phyloP scores from a whole-genome alignment of 2,797 vertebrate genomes.

The Lacerta agilis region DNA sequence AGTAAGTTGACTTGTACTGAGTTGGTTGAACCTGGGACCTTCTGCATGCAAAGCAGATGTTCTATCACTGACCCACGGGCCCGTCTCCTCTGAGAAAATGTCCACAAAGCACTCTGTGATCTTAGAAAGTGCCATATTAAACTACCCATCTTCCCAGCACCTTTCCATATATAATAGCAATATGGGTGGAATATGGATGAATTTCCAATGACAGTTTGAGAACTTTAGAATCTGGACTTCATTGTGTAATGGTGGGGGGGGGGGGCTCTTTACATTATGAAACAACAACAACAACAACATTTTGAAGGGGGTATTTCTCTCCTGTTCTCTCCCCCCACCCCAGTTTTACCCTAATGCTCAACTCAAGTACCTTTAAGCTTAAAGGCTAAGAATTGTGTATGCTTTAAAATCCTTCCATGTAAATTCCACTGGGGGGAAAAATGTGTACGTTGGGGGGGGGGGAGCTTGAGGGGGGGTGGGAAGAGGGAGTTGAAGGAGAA shows the following conservation, averaged over 20 bases:
- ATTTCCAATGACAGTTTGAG: too few species aligned
- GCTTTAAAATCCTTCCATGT: conserved; percentile 85
- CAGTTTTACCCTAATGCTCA: conserved; percentile 52
- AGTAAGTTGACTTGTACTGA: too few species aligned
- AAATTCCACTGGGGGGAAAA: conserved; percentile 82
- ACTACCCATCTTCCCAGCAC: too few species aligned
- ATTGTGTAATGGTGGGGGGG: too few species aligned
- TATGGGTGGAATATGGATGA: too few species aligned
- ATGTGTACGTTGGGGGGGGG: conserved; percentile 36
- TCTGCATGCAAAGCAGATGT: background rate
- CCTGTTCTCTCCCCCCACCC: background rate
- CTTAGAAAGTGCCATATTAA: too few species aligned
- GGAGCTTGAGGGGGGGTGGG: conserved; percentile 80
- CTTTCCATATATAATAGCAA: too few species aligned
- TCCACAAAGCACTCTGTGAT: too few species aligned
- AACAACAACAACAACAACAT: conserved; percentile 52
- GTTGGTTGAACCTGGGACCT: background rate
- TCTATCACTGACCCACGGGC: background rate
- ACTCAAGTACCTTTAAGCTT: conserved; percentile 74
- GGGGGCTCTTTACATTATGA: background rate
- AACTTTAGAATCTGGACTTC: too few species aligned
- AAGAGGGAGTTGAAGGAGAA: conserved; percentile 73
- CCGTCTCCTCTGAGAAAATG: too few species aligned
- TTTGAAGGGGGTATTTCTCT: conserved; percentile 44
- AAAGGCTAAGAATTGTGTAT: conserved; percentile 71